Conservation (phyloP, 1,140 invertebrate species). For the Ostrea denselamellosa region DNA sequence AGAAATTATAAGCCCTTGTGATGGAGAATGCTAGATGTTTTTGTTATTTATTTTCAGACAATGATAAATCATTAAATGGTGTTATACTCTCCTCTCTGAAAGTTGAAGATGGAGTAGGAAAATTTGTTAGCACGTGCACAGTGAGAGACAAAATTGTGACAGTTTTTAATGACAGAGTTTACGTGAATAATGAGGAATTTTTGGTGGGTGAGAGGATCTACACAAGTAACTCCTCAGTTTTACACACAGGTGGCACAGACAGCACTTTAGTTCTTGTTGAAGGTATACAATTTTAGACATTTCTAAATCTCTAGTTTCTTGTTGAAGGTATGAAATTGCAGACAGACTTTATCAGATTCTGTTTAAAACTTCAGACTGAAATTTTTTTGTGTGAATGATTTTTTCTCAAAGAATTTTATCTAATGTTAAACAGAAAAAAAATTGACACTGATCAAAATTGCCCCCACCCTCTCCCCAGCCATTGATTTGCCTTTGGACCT, state of each 20-base stretch:
- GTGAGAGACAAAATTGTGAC: conserved; percentile 10
- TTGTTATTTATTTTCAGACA: not conserved
- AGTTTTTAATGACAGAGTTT: not conserved
- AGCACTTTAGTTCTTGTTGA: not conserved
- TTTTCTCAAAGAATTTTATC: too few species aligned
- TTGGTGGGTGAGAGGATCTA: not conserved
- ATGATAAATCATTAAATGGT: not conserved
- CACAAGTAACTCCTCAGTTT: not conserved
- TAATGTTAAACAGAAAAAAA: not conserved
- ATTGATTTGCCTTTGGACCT: not conserved
- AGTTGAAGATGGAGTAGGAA: not conserved
- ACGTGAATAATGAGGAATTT: not conserved
- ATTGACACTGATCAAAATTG: not conserved
- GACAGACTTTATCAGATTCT: too few species aligned
- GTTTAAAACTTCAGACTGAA: too few species aligned
- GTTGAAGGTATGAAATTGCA: too few species aligned
- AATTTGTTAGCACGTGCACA: not conserved
- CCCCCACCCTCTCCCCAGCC: not conserved
- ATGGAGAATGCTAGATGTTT: not conserved
- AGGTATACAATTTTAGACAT: too few species aligned
- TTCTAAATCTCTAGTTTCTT: too few species aligned
- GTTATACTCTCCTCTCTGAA: not conserved
- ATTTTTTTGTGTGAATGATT: too few species aligned
- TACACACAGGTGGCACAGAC: not conserved
- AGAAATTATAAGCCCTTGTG: not conserved